Base-by-base conservation (phyloP, 2,113 vertebrate genomes). In the Tupaia chinensis region DNA sequence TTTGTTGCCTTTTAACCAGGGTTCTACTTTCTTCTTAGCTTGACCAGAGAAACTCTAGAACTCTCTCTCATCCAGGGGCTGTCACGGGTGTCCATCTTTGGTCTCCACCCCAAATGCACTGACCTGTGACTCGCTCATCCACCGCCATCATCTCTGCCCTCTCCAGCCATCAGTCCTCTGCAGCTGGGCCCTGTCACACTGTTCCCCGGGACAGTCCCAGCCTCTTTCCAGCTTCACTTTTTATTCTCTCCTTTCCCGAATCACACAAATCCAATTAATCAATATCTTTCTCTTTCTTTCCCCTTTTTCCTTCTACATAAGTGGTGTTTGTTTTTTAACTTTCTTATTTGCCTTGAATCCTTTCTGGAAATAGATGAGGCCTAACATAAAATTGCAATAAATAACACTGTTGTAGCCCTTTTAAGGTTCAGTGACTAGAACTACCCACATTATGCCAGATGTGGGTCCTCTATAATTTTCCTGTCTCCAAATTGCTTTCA, bases 401-500 rank as follows among this genome's bases (percentile, higher is more conserved):
- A 85, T 84, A 65, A 82, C 70, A 83, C 44, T 66, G 15, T 84
- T 44, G 8, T 56, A 86, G 44, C 68, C 22, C 54, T 89, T 95
- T 83, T 79, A 69, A 76, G 53, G 60, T 91, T 95, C 87, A 80
- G 22, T 72, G 82, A 89, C 79, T 65, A 89, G 60, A 95, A 76
- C 68, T 77, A 65, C 34, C 34, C 63, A 92, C 44, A 68, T 79
- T 87, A 83, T 54, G 20, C 32, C 60, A 60, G 53, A 56, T 17
- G 11, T 66, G 34, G 44, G 13, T 60, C 60, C 19, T 68, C 65
- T 25, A 10, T 86, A 63, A 87, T 95, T 92, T 92, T 72, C 65
- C 80, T 27, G 23, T 72, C 73, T 95, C 70, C 72, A 96, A 74
- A 89, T 93, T 93, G 65, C 85, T 96, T 96, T 96, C 96, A 61